phyloP scores from a whole-genome alignment of 2,888 invertebrate genomes.

The Tipula confusa region DNA sequence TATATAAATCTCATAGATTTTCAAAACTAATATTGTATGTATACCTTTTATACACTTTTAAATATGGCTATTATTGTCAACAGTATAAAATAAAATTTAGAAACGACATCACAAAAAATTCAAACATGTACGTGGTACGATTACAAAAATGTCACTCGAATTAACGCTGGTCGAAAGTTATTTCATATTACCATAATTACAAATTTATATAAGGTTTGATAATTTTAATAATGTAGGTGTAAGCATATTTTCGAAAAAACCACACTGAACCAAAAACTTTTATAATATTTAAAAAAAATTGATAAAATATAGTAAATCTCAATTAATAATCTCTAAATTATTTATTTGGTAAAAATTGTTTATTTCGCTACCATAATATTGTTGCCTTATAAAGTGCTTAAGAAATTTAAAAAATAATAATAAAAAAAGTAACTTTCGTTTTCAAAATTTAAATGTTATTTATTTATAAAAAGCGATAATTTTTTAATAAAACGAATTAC shows the following conservation, averaged over 20 bases:
- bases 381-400: conserved; percentile 12
- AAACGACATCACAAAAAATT: too few species aligned
- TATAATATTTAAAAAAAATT: neutral
- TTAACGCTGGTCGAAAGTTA: neutral
- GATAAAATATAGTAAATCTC: neutral
- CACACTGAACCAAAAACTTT: too few species aligned
- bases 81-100: too few species aligned
- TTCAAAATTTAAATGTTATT: neutral
- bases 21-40: too few species aligned
- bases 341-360: neutral
- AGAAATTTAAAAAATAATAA: neutral
- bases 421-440: neutral
- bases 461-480: neutral
- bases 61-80: too few species aligned
- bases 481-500: neutral
- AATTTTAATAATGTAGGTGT: neutral
- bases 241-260: neutral
- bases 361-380: neutral
- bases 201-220: neutral
- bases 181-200: neutral
- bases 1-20: too few species aligned
- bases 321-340: neutral
- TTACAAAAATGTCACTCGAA: too few species aligned
- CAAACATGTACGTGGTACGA: too few species aligned
- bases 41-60: too few species aligned